phyloP scores from a whole-genome alignment of 2,888 invertebrate species.

The Metacarcinus magister region DNA sequence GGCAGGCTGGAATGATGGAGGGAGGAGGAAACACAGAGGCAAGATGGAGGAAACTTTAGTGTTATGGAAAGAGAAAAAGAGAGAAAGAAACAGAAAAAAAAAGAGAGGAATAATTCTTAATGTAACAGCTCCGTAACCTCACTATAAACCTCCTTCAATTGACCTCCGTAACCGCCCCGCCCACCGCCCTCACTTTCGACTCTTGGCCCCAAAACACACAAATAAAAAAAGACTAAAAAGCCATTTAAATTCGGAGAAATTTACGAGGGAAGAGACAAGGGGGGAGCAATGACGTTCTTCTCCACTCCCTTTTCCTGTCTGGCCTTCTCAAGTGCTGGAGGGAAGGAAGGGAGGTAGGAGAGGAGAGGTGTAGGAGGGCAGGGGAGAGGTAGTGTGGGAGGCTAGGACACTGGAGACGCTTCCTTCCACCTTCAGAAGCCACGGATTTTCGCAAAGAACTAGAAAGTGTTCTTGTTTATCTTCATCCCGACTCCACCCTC shows the following conservation, averaged over 20 bases:
- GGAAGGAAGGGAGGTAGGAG: neutral
- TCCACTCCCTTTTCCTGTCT: slow-evolving; percentile 79
- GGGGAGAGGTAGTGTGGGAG: slow-evolving; percentile 20
- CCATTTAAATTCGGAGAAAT: slow-evolving; percentile 78
- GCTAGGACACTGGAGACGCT: neutral
- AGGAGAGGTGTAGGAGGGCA: neutral
- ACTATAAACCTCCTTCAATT: slow-evolving; percentile 43
- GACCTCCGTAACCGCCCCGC: neutral
- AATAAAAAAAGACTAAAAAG: slow-evolving; percentile 75
- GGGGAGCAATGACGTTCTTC: slow-evolving; percentile 74
- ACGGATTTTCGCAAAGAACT: slow-evolving; percentile 37
- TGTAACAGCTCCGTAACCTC: neutral
- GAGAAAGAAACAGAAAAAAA: neutral
- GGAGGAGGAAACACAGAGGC: neutral
- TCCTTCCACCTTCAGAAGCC: neutral
- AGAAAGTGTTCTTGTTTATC: slow-evolving; percentile 11
- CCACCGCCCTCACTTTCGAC: slow-evolving; percentile 54
- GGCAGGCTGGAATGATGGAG: neutral
- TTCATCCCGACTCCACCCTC: slow-evolving; percentile 6
- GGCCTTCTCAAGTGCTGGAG: slow-evolving; percentile 71
- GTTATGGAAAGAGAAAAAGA: slow-evolving; percentile 35
- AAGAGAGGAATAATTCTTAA: neutral
- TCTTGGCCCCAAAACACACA: slow-evolving; percentile 75
- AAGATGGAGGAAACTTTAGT: slow-evolving; percentile 26
- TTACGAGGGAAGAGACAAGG: slow-evolving; percentile 72